phyloP scores from a whole-genome alignment of 1,140 invertebrate genomes.

The Monomorium pharaonis region DNA sequence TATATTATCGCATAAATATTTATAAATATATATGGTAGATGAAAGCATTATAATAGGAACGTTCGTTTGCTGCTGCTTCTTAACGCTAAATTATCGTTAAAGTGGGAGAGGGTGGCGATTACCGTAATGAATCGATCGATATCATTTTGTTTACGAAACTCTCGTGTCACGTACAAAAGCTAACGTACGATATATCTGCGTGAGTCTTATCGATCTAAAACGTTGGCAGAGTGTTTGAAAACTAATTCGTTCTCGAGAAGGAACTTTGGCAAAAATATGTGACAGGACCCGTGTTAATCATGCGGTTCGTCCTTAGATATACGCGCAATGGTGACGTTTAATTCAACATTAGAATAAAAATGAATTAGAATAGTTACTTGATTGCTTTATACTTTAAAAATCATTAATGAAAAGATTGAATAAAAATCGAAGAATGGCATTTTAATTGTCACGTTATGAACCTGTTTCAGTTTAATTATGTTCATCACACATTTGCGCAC shows the following conservation, averaged over 20 bases:
- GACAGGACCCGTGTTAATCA: slow-evolving; percentile 1
- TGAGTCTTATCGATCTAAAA: slow-evolving; percentile 48
- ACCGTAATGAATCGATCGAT: slow-evolving; percentile 58
- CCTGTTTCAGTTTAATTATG: neutral
- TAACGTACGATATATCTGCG: slow-evolving; percentile 45
- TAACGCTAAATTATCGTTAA: slow-evolving; percentile 67
- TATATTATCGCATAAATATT: slow-evolving; percentile 69
- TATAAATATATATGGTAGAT: slow-evolving; percentile 73
- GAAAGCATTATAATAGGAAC: slow-evolving; percentile 80
- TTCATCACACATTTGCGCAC: slow-evolving; percentile 10
- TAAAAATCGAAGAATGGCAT: neutral
- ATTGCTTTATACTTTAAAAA: neutral
- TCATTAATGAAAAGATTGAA: neutral
- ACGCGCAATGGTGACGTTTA: neutral
- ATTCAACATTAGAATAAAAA: neutral
- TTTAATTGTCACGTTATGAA: neutral
- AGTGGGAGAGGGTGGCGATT: slow-evolving; percentile 34
- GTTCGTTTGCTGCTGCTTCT: slow-evolving; percentile 69
- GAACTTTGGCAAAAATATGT: slow-evolving; percentile 45
- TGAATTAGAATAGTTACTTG: neutral
- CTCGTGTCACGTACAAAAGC: slow-evolving; percentile 63
- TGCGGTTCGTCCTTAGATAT: neutral
- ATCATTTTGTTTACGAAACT: slow-evolving; percentile 31
- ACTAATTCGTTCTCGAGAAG: slow-evolving; percentile 41
- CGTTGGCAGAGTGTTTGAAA: slow-evolving; percentile 45